A percentile compares a stretch with the other conserved stretches of the same genome.
Conservation (phyloP, 30 jellyfish, hydroid and myxozoan genomes). For the Sanderia malayensis region DNA sequence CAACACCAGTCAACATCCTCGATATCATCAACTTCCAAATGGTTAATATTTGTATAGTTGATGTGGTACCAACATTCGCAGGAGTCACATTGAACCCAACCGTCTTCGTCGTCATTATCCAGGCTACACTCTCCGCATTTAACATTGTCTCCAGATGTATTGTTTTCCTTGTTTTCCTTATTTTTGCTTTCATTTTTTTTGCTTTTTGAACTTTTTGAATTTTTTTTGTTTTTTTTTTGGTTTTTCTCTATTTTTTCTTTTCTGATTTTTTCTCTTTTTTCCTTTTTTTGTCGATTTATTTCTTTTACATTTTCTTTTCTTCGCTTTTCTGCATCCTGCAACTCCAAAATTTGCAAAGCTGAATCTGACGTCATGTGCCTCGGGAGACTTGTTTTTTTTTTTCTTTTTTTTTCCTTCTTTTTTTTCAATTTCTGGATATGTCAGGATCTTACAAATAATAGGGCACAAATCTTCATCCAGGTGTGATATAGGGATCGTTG, state of each 20-base stretch:
- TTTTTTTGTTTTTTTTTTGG: not conserved
- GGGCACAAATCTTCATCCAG: too few relatives aligned
- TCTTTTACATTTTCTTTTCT: constrained; percentile 4
- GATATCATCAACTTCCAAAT: not conserved
- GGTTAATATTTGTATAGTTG: not conserved
- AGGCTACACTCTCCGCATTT: not conserved
- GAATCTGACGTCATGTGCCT: constrained; percentile 38
- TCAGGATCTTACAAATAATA: too few relatives aligned
- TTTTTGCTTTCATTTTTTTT: not conserved
- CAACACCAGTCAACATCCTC: not conserved
- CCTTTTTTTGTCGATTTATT: too few relatives aligned
- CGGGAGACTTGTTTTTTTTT: too few relatives aligned
- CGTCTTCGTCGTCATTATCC: not conserved
- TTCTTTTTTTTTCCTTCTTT: too few relatives aligned
- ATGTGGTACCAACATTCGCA: not conserved
- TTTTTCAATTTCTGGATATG: too few relatives aligned
- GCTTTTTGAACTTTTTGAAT: not conserved
- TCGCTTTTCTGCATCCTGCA: constrained; percentile 4
- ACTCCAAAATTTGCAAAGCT: constrained; percentile 8
- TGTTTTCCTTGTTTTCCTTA: not conserved
- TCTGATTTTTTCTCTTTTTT: not conserved
- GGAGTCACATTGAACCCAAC: not conserved
- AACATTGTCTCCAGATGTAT: not conserved
- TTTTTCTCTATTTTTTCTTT: not conserved
- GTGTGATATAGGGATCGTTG: too few relatives aligned